Evolutionary conservation across 1,140 invertebrate genomes (phyloP).

Genomic region (Megalopta genalis): DNA sequence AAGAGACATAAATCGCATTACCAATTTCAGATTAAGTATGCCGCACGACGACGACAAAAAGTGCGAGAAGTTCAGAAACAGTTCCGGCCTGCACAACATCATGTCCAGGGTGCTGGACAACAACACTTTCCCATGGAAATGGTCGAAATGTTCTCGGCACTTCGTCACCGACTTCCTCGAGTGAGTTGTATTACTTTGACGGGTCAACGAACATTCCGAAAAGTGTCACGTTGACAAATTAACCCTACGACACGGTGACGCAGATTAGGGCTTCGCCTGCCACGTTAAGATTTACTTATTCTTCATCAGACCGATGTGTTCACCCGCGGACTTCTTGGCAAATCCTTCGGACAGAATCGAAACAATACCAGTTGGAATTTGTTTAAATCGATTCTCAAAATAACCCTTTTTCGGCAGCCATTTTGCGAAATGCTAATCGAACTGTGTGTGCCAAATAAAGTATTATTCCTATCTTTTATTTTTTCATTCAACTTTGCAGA

Average conservation of each 20-base stretch:
- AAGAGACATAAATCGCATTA: too few species aligned
- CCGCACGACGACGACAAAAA: slow-evolving; percentile 92
- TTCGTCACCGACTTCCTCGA: slow-evolving; percentile 93
- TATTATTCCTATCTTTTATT: too few species aligned
- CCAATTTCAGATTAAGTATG: slow-evolving; percentile 88
- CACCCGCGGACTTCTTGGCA: neutral
- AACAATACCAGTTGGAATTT: neutral
- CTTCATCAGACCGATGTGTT: neutral
- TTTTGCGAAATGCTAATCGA: too few species aligned
- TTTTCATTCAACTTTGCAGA: too few species aligned
- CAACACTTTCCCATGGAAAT: slow-evolving; percentile 93
- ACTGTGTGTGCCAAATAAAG: too few species aligned
- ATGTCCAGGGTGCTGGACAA: slow-evolving; percentile 92
- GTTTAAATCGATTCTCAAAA: neutral
- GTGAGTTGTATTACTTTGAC: slow-evolving; percentile 82
- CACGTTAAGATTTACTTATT: slow-evolving; percentile 33
- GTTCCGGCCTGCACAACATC: slow-evolving; percentile 82
- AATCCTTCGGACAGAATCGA: neutral
- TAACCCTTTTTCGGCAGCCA: too few species aligned
- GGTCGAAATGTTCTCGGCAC: slow-evolving; percentile 92
- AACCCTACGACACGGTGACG: slow-evolving; percentile 10
- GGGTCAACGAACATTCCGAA: slow-evolving; percentile 27
- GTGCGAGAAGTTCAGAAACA: slow-evolving; percentile 83
- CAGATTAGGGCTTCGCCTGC: slow-evolving; percentile 8
- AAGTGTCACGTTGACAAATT: slow-evolving; percentile 35